Percentiles rank a stretch among this genome's conserved stretches.
These are phyloP conservation scores for Chitala chitala DNA, from an alignment of 2,113 vertebrate species.

Conservation along the genomic window DNA sequence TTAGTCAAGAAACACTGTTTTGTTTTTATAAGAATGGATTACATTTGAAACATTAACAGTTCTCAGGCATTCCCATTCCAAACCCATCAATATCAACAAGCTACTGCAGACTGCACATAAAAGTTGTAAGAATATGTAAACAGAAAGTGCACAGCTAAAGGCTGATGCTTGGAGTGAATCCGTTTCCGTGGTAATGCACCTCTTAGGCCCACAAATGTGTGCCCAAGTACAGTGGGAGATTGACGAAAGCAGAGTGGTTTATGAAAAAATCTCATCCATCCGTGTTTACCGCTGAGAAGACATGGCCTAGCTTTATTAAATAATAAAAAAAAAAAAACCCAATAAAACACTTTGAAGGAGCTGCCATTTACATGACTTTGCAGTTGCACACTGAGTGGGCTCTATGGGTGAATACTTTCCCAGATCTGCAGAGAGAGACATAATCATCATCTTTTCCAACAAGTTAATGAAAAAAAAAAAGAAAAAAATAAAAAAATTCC, in stretches of 20 bases:
- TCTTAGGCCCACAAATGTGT: conserved; percentile 11
- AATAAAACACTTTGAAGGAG: not conserved
- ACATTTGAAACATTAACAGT: not conserved
- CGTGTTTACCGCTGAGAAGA: not conserved
- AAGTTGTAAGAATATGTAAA: not conserved
- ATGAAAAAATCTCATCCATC: conserved; percentile 4
- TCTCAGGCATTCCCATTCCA: not conserved
- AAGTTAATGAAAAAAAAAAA: too few species aligned
- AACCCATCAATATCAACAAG: conserved; percentile 9
- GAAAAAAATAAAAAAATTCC: too few species aligned
- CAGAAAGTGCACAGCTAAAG: not conserved
- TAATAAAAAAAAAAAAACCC: not conserved
- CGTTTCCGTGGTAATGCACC: conserved; percentile 32
- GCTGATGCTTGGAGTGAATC: not conserved
- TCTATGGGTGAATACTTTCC: not conserved
- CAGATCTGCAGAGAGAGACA: too few species aligned
- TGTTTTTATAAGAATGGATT: not conserved
- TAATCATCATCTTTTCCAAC: too few species aligned
- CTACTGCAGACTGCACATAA: not conserved
- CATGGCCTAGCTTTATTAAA: not conserved
- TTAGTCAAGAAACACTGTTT: not conserved
- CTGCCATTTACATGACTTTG: not conserved
- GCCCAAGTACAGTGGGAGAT: not conserved
- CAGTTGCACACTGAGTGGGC: too few species aligned
- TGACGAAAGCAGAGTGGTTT: not conserved